phyloP scores from a whole-genome alignment of 2,888 invertebrate genomes.

The Acrocera orbiculus region DNA sequence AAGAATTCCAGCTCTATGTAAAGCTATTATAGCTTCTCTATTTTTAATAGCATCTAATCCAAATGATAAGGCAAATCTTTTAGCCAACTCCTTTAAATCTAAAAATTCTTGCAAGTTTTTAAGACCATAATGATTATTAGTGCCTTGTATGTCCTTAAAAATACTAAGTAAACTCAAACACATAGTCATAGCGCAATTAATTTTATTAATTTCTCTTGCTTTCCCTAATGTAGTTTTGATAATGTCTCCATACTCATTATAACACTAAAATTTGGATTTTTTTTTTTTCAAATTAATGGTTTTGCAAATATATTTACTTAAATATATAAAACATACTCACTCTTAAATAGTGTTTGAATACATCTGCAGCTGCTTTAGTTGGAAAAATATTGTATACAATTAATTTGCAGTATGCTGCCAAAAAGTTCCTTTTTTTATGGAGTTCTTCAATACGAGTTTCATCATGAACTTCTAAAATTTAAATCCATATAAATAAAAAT shows the following conservation, averaged over 20 bases:
- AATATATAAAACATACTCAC: constrained; percentile 29
- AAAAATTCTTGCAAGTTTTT: constrained; percentile 67
- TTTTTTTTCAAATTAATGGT: constrained; percentile 1
- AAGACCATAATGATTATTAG: constrained; percentile 35
- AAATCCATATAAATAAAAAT: no score
- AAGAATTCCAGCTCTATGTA: constrained; percentile 86
- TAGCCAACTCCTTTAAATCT: constrained; percentile 89
- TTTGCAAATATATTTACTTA: constrained; percentile 1
- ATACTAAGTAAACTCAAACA: constrained; percentile 78
- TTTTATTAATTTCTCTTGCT: constrained; percentile 93
- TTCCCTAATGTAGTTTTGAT: constrained; percentile 93
- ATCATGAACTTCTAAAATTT: constrained; percentile 61
- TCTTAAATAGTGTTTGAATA: constrained; percentile 95
- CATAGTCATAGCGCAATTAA: constrained; percentile 88
- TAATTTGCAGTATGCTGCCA: constrained; percentile 94
- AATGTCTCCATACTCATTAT: constrained; percentile 96
- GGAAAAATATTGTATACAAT: constrained; percentile 95
- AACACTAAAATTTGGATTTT: constrained; percentile 45
- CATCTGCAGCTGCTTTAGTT: constrained; percentile 77
- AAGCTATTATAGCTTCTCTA: constrained; percentile 85
- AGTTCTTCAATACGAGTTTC: constrained; percentile 94
- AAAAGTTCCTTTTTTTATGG: constrained; percentile 87
- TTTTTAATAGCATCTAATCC: constrained; percentile 93
- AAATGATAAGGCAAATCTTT: constrained; percentile 91
- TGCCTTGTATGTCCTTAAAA: constrained; percentile 51